A percentile compares a stretch with the other conserved stretches of the same genome.
These are phyloP conservation scores for Echiichthys vipera DNA, from an alignment of 2,797 vertebrate genomes.

Conservation along the genomic window DNA sequence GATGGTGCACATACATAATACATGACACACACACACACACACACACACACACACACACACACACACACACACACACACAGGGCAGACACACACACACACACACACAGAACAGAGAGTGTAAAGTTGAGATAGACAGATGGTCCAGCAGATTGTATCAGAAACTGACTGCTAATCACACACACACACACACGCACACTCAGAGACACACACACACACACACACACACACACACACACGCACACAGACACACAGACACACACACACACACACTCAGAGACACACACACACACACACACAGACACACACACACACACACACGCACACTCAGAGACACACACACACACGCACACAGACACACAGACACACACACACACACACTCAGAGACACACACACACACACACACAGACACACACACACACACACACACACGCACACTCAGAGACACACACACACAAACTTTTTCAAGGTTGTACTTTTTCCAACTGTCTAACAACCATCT, in stretches of 20 bases:
- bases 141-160: slow-evolving; percentile 49
- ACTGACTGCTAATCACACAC: slow-evolving; percentile 36
- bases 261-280: not conserved
- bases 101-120: not conserved
- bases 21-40: slow-evolving; percentile 1
- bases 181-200: not conserved
- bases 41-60: too few relatives aligned
- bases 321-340: too few relatives aligned
- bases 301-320: too few relatives aligned
- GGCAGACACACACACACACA: slow-evolving; percentile 20
- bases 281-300: not conserved
- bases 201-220: slow-evolving; percentile 7
- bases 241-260: not conserved
- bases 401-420: too few relatives aligned
- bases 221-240: not conserved
- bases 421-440: too few relatives aligned
- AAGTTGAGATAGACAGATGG: slow-evolving; percentile 54
- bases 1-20: slow-evolving; percentile 31
- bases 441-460: too few relatives aligned
- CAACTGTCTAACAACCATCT: too few relatives aligned
- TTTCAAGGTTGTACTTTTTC: too few relatives aligned
- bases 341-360: too few relatives aligned
- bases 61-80: not conserved
- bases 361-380: too few relatives aligned
- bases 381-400: too few relatives aligned